These are phyloP conservation scores for Noctua fimbriata DNA, from an alignment of 2,888 invertebrate genomes.

Conservation along the genomic window DNA sequence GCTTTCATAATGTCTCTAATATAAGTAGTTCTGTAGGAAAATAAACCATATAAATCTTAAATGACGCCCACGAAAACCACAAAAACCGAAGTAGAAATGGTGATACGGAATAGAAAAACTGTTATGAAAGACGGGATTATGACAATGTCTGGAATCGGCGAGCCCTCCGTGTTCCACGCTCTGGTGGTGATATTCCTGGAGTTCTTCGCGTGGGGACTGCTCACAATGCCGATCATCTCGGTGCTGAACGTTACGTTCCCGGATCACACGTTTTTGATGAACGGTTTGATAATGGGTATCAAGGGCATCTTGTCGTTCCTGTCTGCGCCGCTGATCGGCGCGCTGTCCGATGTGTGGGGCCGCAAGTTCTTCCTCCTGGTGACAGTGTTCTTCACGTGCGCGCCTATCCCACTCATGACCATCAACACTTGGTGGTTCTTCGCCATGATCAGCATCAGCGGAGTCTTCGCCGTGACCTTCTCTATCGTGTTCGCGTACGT, in stretches of 20 bases:
- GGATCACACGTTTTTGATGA: slow-evolving; percentile 99
- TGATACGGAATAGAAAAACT: slow-evolving; percentile 96
- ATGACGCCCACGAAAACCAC: slow-evolving; percentile 94
- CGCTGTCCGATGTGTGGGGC: slow-evolving; percentile 99
- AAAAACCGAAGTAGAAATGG: slow-evolving; percentile 96
- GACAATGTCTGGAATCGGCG: slow-evolving; percentile 96
- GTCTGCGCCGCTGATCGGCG: slow-evolving; percentile 99
- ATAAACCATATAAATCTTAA: slow-evolving; percentile 83
- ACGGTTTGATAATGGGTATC: slow-evolving; percentile 99
- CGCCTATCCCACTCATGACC: slow-evolving; percentile 99
- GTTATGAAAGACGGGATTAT: slow-evolving; percentile 97
- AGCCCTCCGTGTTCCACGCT: slow-evolving; percentile 99
- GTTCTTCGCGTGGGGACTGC: slow-evolving; percentile 99
- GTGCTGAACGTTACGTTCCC: slow-evolving; percentile 99
- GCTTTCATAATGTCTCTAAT: slow-evolving; percentile 85
- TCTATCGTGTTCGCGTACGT: slow-evolving; percentile 99
- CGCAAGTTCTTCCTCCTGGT: slow-evolving; percentile 99
- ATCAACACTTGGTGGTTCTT: slow-evolving; percentile 99
- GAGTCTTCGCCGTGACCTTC: slow-evolving; percentile 99
- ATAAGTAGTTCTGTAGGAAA: slow-evolving; percentile 85
- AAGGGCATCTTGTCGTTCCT: slow-evolving; percentile 99
- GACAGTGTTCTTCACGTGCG: slow-evolving; percentile 99
- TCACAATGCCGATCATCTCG: slow-evolving; percentile 99
- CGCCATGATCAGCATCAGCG: slow-evolving; percentile 99
- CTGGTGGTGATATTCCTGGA: slow-evolving; percentile 99